Percentiles rank a stretch among this genome's conserved stretches.
phyloP scores from a whole-genome alignment of 2,113 vertebrate genomes.

The Pontoporia blainvillei region DNA sequence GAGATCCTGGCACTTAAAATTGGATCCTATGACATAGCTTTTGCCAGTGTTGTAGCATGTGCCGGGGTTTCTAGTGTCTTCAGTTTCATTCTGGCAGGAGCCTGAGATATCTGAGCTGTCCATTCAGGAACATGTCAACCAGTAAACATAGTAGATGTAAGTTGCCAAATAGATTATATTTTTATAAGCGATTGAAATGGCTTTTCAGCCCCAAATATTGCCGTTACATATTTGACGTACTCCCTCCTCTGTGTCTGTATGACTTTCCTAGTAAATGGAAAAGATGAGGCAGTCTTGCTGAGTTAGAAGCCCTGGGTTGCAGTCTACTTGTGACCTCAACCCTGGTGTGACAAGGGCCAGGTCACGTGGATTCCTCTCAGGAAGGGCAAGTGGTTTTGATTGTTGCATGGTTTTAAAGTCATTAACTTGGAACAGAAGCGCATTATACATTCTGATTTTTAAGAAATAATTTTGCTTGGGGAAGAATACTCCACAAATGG shows the following conservation, averaged over 20 bases:
- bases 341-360: not conserved
- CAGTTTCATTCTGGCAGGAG: not conserved
- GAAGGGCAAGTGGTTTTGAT: not conserved
- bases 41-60: not conserved
- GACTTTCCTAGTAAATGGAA: not conserved
- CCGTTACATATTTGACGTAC: rapidly evolving
- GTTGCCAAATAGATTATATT: not conserved
- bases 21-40: not conserved
- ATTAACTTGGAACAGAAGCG: not conserved
- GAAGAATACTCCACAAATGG: not conserved
- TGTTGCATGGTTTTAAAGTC: not conserved
- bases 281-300: not conserved
- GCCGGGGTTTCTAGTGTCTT: not conserved
- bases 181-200: not conserved
- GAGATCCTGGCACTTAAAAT: not conserved
- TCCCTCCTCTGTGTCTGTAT: not conserved
- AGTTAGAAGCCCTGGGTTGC: not conserved
- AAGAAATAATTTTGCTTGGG: not conserved
- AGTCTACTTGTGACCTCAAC: not conserved
- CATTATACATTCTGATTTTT: not conserved
- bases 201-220: not conserved
- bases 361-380: not conserved
- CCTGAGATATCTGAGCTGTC: not conserved
- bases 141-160: not conserved
- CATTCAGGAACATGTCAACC: not conserved